Conservation (phyloP, 2,797 vertebrate species). For the Neopelma chrysocephalum region DNA sequence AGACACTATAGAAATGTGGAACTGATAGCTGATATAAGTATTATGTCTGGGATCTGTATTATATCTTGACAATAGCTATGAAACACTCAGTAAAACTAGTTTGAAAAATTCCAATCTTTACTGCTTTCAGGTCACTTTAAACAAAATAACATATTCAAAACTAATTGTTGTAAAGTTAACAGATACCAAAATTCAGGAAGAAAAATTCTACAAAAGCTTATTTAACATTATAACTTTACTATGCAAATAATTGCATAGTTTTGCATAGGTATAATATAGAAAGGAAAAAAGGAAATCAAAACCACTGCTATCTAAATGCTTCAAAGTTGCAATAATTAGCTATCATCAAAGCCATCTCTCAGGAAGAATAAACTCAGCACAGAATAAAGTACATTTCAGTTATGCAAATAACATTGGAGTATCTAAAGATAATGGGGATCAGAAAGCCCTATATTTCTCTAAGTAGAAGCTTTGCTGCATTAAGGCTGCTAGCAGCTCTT, state of each 20-base stretch:
- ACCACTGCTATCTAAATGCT: constrained; percentile 19
- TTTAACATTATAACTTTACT: background rate
- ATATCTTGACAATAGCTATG: background rate
- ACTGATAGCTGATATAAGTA: background rate
- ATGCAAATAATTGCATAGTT: background rate
- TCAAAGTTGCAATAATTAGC: constrained; percentile 61
- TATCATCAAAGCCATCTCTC: constrained; percentile 56
- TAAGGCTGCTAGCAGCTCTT: constrained; percentile 23
- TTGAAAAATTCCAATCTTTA: background rate
- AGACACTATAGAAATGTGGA: background rate
- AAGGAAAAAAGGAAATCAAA: constrained; percentile 52
- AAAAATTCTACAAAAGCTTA: background rate
- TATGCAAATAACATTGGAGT: constrained; percentile 31
- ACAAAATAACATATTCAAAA: background rate
- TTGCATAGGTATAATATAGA: background rate
- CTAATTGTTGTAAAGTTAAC: background rate
- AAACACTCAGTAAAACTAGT: background rate
- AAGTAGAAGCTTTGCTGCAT: background rate
- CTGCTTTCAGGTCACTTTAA: background rate
- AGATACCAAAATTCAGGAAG: background rate
- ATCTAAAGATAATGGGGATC: background rate
- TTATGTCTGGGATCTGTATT: background rate
- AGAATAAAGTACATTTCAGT: constrained; percentile 28
- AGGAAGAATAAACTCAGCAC: constrained; percentile 22
- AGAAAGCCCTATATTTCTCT: constrained; percentile 2